A percentile compares a stretch with the other conserved stretches of the same genome.
These are phyloP conservation scores for Rhagonycha lutea DNA, from an alignment of 2,888 invertebrate genomes.

Conservation along the genomic window DNA sequence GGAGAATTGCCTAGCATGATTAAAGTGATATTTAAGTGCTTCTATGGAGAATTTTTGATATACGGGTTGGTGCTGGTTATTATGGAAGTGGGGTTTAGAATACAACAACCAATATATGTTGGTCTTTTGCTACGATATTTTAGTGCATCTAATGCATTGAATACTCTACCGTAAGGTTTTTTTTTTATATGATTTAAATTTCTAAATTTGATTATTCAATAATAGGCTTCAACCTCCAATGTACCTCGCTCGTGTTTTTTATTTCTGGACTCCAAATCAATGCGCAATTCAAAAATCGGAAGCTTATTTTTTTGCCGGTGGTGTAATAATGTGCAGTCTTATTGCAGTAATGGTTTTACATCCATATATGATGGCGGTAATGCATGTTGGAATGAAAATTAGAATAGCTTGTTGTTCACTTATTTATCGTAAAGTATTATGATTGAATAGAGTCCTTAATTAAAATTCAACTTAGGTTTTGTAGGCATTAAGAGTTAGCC, in stretches of 20 bases:
- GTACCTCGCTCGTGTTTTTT: constrained; percentile 44
- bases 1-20: constrained; percentile 62
- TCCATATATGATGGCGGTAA: constrained; percentile 69
- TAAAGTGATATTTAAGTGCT: constrained; percentile 61
- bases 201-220: background rate
- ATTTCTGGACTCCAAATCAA: constrained; percentile 49
- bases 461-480: constrained; percentile 15
- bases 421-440: constrained; percentile 75
- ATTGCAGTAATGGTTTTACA: constrained; percentile 70
- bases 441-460: background rate
- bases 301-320: constrained; percentile 63
- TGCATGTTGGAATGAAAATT: constrained; percentile 73
- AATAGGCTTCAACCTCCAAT: constrained; percentile 48
- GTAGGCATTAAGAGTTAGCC: constrained; percentile 74
- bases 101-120: constrained; percentile 60
- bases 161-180: constrained; percentile 39
- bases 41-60: constrained; percentile 60
- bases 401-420: constrained; percentile 73
- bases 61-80: constrained; percentile 61
- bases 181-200: background rate
- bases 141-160: constrained; percentile 51
- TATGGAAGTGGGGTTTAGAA: constrained; percentile 59
- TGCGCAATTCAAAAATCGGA: constrained; percentile 49
- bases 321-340: constrained; percentile 61
- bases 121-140: constrained; percentile 60